Base-by-base conservation (phyloP, 2,888 invertebrate species). In the Spisula subtruncata region DNA sequence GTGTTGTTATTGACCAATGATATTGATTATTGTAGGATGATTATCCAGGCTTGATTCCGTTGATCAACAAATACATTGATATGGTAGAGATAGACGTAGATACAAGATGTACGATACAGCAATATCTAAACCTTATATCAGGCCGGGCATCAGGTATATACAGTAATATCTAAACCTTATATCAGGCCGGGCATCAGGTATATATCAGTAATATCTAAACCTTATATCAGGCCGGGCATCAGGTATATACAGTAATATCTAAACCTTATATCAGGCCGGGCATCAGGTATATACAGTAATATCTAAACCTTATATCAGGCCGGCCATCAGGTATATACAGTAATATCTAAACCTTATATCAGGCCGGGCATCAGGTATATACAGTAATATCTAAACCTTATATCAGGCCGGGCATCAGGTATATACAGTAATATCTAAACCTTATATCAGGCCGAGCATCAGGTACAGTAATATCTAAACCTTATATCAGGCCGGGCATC, bases 11-110 rank as follows among this genome's bases (percentile, higher is more conserved):
- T 41, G 41, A 41, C 41, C 41, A 41, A 41, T 75, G 2, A 32
- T 75, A 32, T 8, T 41, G 12, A 18, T 80, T 80, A 83, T 89
- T 97, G 60, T 94, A 98, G 98, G 98, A 98, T 89, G 98, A 98
- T 90, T 99, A 99, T 97, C 99, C 99, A 41, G 99, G 99, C 0
- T 97, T 99, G 94, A 98, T 99, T 93, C 98, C 99, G 5, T 97
- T 99, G 94, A 99, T 99, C 91, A 98, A 99, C 96, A 98, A 98
- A 95, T 99, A 99, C 97, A 97, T 99, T 95, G 98, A 98, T 93
- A 98, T 98, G 90, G 98, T 99, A 98, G 99, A 99, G 97, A 98
- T 99, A 83, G 99, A 99, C 97, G 99, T 99, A 1, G 99, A 99
- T 97, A 99, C 99, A 71, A 98, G 99, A 97, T 99, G 99, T 97